phyloP scores from a whole-genome alignment of 2,797 vertebrate species.

The Sebastes hubbsi region DNA sequence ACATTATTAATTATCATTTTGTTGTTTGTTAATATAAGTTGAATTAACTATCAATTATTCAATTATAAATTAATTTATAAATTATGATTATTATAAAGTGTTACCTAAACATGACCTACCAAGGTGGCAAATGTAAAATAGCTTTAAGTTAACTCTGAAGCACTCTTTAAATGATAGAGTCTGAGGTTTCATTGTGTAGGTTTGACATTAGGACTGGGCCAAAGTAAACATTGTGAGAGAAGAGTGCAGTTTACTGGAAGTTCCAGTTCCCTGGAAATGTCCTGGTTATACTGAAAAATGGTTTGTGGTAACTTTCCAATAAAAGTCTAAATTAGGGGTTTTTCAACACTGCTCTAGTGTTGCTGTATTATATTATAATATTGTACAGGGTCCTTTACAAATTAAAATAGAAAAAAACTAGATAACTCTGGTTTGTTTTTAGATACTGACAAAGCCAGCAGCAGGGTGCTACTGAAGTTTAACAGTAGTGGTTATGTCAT shows the following conservation, averaged over 20 bases:
- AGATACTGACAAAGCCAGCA: background rate
- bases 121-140: background rate
- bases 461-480: constrained; percentile 18
- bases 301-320: background rate
- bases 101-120: background rate
- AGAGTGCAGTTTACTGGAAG: background rate
- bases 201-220: background rate
- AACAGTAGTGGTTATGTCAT: constrained; percentile 61
- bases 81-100: no score
- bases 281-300: background rate
- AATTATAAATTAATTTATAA: no score
- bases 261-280: background rate
- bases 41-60: no score
- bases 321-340: background rate
- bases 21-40: no score
- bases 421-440: background rate
- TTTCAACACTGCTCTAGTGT: background rate
- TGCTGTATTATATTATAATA: background rate
- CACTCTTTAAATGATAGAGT: background rate
- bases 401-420: background rate
- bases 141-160: background rate
- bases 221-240: background rate
- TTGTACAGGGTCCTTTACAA: background rate
- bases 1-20: no score
- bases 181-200: background rate